These are phyloP conservation scores for Ciconia maguari DNA, from an alignment of 2,113 vertebrate genomes.

Conservation along the genomic window DNA sequence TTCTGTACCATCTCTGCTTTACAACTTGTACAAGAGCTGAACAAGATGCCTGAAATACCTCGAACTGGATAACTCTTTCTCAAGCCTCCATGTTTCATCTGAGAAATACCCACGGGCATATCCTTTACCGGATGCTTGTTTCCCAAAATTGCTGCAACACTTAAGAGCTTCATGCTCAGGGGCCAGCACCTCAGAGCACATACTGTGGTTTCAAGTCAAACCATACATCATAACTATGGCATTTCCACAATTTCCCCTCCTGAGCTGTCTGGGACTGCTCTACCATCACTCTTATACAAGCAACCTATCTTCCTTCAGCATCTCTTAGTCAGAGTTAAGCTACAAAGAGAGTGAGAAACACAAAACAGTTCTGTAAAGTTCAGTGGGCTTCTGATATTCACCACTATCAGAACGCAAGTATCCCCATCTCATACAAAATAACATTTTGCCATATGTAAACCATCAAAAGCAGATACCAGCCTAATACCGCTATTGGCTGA, in stretches of 20 bases:
- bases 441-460: neutral
- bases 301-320: neutral
- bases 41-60: neutral
- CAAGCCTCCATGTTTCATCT: neutral
- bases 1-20: neutral
- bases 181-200: neutral
- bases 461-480: neutral
- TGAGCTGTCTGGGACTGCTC: neutral
- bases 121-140: neutral
- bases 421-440: neutral
- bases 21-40: neutral
- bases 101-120: neutral
- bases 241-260: conserved; percentile 8
- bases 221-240: neutral
- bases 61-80: neutral
- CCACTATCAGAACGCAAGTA: neutral
- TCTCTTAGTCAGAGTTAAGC: neutral
- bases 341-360: neutral
- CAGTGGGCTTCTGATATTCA: neutral
- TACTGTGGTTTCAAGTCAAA: conserved; percentile 20
- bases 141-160: neutral
- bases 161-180: neutral
- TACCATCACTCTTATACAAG: neutral
- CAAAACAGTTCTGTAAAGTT: neutral
- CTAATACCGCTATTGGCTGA: neutral